These are phyloP conservation scores for Nephrotoma guestfalica DNA, from an alignment of 2,888 invertebrate genomes.

Conservation along the genomic window DNA sequence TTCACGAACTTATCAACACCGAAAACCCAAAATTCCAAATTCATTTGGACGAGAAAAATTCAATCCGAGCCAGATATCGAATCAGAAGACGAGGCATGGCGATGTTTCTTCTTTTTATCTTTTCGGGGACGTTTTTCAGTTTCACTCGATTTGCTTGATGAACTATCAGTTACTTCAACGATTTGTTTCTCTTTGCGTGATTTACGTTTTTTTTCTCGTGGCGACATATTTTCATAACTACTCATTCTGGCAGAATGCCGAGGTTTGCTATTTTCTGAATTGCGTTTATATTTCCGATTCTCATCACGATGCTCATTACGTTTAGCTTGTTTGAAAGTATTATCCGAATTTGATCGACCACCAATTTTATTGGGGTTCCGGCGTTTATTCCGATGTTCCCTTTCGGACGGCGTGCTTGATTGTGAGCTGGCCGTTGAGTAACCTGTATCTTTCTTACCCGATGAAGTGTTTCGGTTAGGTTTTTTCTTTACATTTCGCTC, in stretches of 20 bases:
- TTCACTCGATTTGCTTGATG: background rate
- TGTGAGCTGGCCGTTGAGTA: conserved; percentile 54
- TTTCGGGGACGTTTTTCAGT: background rate
- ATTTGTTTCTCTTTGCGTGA: background rate
- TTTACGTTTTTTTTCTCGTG: background rate
- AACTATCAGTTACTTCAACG: background rate
- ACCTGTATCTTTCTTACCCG: conserved; percentile 43
- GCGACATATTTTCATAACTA: background rate
- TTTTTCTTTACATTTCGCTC: conserved; percentile 19
- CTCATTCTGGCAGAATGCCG: background rate
- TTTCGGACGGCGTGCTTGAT: conserved; percentile 32
- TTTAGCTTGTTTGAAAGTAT: conserved; percentile 21
- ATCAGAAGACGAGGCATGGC: background rate
- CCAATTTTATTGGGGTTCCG: conserved; percentile 18
- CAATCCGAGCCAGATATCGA: background rate
- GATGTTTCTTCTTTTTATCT: background rate
- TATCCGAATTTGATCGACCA: conserved; percentile 22
- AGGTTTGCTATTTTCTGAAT: background rate
- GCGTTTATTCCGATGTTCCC: conserved; percentile 17
- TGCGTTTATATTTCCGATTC: background rate
- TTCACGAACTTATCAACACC: background rate
- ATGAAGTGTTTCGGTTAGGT: conserved; percentile 6
- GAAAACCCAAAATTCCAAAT: background rate
- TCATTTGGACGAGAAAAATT: background rate
- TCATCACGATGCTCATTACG: conserved; percentile 6